Evolutionary conservation across 2,113 vertebrate genomes (phyloP).

Genomic region (Chiloscyllium plagiosum): DNA sequence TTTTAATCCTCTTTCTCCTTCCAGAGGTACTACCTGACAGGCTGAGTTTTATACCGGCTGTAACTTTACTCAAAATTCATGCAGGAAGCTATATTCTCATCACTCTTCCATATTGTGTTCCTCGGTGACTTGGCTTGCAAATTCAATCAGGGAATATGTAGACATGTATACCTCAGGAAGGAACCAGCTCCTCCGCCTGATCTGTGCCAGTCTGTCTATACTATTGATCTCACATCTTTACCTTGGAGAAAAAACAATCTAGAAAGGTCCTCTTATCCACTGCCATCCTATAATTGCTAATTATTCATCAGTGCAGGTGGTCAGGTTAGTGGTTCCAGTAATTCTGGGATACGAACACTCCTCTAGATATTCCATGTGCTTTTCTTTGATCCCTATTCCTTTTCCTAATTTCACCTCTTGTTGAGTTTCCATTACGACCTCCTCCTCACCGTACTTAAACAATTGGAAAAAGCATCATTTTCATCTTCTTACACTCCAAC

Average conservation of each 20-base stretch:
- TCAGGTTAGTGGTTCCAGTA: too few relatives aligned
- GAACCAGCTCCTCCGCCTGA: background rate
- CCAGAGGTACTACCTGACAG: background rate
- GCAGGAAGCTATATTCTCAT: too few relatives aligned
- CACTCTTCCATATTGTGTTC: background rate
- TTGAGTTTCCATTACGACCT: too few relatives aligned
- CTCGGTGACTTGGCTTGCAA: background rate
- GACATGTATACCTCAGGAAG: too few relatives aligned
- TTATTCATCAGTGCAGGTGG: background rate
- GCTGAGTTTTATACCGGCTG: too few relatives aligned
- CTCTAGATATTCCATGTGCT: too few relatives aligned
- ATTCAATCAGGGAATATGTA: background rate
- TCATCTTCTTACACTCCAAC: too few relatives aligned
- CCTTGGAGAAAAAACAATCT: background rate
- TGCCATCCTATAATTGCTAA: background rate
- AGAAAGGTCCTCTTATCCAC: background rate
- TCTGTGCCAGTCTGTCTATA: background rate
- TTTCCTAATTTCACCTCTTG: too few relatives aligned
- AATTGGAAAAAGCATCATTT: too few relatives aligned
- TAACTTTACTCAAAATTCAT: background rate
- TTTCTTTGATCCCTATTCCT: too few relatives aligned
- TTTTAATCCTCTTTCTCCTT: background rate
- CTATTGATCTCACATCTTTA: background rate
- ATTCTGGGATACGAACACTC: too few relatives aligned
- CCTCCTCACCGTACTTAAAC: too few relatives aligned